Base-by-base conservation (phyloP, 2,113 vertebrate species). In the Ceyx margarethae region DNA sequence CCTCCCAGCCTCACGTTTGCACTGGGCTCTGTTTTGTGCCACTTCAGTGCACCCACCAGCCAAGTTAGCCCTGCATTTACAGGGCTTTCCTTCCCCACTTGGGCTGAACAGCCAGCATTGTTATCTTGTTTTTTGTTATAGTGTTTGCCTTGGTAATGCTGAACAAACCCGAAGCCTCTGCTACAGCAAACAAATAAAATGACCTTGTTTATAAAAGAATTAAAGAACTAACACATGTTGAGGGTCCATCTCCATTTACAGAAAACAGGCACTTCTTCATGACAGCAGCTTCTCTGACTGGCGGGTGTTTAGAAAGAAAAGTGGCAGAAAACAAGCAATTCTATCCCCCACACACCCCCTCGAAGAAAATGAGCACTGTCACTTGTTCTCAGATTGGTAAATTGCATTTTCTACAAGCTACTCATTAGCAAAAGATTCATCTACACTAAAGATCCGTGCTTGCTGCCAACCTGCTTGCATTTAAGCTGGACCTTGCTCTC, bases 401-500 rank as follows among this genome's bases (percentile, higher is more conserved):
- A 76, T 85, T 95, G 81, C 75, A 65, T 71, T 84, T 76, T 46
- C 77, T 48, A 35, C 64, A 66, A 76, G 51, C 76, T 58, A 69
- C 51, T 86, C 86, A 95, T 87, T 50, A 81, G 89, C 65, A 58
- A 61, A 72, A 95, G 87, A 78, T 80, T 75, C 91, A 89, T 51
- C 75, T 60, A 73, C 46, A 40, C 66, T 73, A 28, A 67, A 74
- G 69, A 65, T 37, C 61, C 40, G 45, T 54, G 79, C 64, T 79
- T 26, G 46, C 33, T 77, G 73, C 45, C 80, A 96, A 68, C 85
- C 83, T 75, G 91, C 92, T 95, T 82, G 75, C 93, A 95, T 54
- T 91, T 76, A 93, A 94, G 91, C 91, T 95, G 97, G 95, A 98
- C 97, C 95, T 97, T 97, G 97, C 82, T 95, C 97, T 95, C 92